These are phyloP conservation scores for Trichonephila clavipes DNA, from an alignment of 1,140 invertebrate genomes.

Conservation along the genomic window DNA sequence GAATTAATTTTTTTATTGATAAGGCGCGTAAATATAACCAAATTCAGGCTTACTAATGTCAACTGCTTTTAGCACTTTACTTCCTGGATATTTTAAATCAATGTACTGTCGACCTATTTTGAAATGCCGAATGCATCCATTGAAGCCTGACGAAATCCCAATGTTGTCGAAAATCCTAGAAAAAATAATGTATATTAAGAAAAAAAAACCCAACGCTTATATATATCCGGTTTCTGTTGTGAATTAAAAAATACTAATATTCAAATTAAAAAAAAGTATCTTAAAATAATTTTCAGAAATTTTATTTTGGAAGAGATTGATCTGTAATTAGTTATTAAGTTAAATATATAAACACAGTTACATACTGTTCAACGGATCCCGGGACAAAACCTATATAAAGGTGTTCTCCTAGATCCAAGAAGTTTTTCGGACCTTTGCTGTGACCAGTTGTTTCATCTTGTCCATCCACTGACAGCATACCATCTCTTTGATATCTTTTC, in stretches of 20 bases:
- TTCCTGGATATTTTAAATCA: constrained; percentile 81
- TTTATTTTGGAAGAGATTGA: no score
- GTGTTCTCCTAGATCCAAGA: constrained; percentile 90
- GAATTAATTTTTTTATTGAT: no score
- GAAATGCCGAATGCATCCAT: constrained; percentile 90
- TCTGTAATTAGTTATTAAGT: not conserved
- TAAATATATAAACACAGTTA: not conserved
- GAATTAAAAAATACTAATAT: no score
- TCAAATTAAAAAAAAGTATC: no score
- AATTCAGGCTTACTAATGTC: constrained; percentile 58
- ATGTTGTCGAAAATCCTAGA: constrained; percentile 91
- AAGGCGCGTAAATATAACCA: not conserved
- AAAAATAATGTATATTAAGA: not conserved
- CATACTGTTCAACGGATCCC: constrained; percentile 79
- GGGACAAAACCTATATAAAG: constrained; percentile 91
- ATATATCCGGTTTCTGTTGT: no score
- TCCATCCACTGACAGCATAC: constrained; percentile 90
- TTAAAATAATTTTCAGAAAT: no score
- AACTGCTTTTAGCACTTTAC: constrained; percentile 79
- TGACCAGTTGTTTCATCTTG: constrained; percentile 89
- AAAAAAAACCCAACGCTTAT: not conserved
- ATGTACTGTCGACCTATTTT: constrained; percentile 88
- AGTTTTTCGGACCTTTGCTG: constrained; percentile 88
- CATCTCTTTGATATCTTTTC: constrained; percentile 90
- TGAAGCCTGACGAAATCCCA: constrained; percentile 89